Percentiles rank a stretch among this genome's conserved stretches.
Conservation (phyloP, 1,140 invertebrate species). For the Holotrichia oblita region DNA sequence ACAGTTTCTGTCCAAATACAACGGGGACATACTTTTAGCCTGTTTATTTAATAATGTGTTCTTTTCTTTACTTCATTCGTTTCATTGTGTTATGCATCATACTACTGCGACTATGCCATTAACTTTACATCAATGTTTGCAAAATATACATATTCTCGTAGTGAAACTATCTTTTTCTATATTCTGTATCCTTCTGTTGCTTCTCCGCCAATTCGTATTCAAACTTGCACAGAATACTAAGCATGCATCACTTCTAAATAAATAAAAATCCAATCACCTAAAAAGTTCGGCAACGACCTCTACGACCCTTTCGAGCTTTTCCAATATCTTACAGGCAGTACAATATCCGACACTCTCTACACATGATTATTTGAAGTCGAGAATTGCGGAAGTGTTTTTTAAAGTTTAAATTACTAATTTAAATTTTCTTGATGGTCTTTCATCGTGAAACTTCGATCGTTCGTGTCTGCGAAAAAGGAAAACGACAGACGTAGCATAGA, state of each 20-base stretch:
- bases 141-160: too few relatives aligned
- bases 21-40: too few relatives aligned
- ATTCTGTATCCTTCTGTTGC: too few relatives aligned
- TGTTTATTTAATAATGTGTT: too few relatives aligned
- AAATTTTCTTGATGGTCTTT: slow-evolving; percentile 38
- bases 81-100: too few relatives aligned
- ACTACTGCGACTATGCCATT: too few relatives aligned
- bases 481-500: slow-evolving; percentile 2
- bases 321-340: neutral
- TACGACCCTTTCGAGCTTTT: neutral
- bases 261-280: neutral
- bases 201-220: neutral
- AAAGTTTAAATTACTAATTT: slow-evolving; percentile 40
- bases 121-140: too few relatives aligned
- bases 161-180: too few relatives aligned
- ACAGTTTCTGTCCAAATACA: too few relatives aligned
- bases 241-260: neutral
- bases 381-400: slow-evolving; percentile 30
- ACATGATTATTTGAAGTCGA: slow-evolving; percentile 34
- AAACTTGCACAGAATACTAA: neutral
- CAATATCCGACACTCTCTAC: neutral
- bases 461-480: slow-evolving; percentile 9
- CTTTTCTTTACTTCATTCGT: too few relatives aligned
- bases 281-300: neutral
- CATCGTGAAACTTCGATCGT: neutral